Evolutionary conservation across 1,140 invertebrate species (phyloP), one percentile per base, ranked within the genome.

Genomic region (Centruroides sculpturatus): DNA sequence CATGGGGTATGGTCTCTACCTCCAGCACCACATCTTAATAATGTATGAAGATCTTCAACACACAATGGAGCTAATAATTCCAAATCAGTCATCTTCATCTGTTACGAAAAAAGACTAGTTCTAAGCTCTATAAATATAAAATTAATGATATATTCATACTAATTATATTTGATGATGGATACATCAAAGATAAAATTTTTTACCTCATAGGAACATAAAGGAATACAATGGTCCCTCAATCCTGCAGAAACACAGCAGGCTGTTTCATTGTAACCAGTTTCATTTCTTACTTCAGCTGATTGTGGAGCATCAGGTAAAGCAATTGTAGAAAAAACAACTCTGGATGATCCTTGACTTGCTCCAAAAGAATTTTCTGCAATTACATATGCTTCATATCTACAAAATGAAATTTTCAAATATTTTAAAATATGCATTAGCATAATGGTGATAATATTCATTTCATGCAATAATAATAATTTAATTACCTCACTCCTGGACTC

Each of bases 311-410:
- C 11, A 11, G 13, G 23, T 11, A 58, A 8, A 9, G 62, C 11
- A 5, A 65, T 49, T 10, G 71, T 88, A 60, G 79, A 78, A 74
- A 88, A 89, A 47, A 88, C 79, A 51, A 88, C 75, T 65, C 86
- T 78, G 13, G 81, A 76, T 12, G 85, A 88, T 3, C 83, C 77
- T 62, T 84, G 81, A 13, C 86, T 84, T 34, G 84, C 78, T 7
- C 87, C 87, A 68, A 87, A 85, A 5, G 79, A 79, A 72, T 90
- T 90, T 36, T 84, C 79, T 23, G 86, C 85, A 67, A 84, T 82
- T 34, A 89, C 81, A 69, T 81, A 89, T 61, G 86, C 83, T 72
- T 90, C 87, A 70, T 90, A 89, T 66, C 85, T 55, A 35, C 5
- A 51, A 51, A 12, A 55, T 23, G 23, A 23, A 12, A 55, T 41